phyloP scores from a whole-genome alignment of 2,113 vertebrate species.

The Martes martes region DNA sequence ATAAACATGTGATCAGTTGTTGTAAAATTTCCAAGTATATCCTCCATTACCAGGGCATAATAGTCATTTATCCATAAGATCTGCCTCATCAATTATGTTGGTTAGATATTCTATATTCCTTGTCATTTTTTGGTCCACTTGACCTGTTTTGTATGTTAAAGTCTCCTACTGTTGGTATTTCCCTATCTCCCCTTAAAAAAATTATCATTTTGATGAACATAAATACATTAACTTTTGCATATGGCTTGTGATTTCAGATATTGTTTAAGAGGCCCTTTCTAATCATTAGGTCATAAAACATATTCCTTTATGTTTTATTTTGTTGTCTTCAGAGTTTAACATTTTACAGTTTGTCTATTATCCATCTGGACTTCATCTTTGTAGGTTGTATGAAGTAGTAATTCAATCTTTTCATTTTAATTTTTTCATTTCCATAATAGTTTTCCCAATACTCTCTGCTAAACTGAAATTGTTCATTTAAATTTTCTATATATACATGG shows the following conservation, averaged over 20 bases:
- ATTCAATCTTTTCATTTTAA: background rate
- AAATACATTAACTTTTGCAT: background rate
- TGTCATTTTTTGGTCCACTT: background rate
- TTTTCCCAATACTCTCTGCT: background rate
- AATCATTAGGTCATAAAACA: background rate
- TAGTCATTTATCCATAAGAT: background rate
- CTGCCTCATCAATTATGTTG: background rate
- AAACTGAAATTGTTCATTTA: background rate
- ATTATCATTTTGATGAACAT: background rate
- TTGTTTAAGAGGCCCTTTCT: background rate
- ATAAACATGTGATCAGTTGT: background rate
- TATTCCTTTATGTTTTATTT: background rate
- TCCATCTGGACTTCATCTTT: background rate
- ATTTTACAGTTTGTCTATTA: background rate
- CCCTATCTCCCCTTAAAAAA: background rate
- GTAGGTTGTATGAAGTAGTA: background rate
- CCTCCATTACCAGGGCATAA: background rate
- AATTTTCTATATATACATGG: background rate
- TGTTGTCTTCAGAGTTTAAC: background rate
- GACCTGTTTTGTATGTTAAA: background rate
- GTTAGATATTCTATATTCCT: background rate
- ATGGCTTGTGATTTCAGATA: background rate
- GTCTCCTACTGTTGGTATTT: background rate
- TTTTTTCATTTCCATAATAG: background rate
- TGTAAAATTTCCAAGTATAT: background rate